A percentile compares a stretch with the other conserved stretches of the same genome.
Conservation (phyloP, 2,888 invertebrate species). For the Heteromyza rotundicornis region DNA sequence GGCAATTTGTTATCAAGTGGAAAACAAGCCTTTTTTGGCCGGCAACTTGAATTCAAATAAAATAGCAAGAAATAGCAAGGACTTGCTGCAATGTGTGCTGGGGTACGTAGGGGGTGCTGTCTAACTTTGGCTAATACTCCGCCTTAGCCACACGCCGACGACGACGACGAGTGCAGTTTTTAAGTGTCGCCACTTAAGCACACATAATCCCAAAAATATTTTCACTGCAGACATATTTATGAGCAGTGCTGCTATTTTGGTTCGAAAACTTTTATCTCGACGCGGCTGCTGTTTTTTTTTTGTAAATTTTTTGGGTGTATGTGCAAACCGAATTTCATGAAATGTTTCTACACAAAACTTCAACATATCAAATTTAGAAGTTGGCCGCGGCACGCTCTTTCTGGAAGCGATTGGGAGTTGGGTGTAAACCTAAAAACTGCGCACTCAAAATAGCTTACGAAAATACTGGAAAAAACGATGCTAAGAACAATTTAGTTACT, state of each 20-base stretch:
- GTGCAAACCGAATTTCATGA: not conserved
- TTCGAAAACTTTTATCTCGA: constrained; percentile 3
- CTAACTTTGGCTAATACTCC: too few species aligned
- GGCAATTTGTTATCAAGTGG: too few species aligned
- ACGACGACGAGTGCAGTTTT: too few species aligned
- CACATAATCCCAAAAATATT: not conserved
- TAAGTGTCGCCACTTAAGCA: not conserved
- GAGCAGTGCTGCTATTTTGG: constrained; percentile 27
- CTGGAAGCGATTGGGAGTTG: too few species aligned
- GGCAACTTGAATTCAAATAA: too few species aligned
- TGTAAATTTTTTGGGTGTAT: not conserved
- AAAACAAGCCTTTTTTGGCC: too few species aligned
- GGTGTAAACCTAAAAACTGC: too few species aligned
- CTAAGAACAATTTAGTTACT: constrained; percentile 26
- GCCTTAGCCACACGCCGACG: too few species aligned
- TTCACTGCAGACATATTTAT: constrained; percentile 45
- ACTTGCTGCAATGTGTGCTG: too few species aligned
- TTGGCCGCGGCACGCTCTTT: too few species aligned
- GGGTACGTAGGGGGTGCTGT: too few species aligned
- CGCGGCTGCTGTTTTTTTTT: not conserved
- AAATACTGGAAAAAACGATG: constrained; percentile 41
- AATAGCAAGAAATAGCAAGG: too few species aligned
- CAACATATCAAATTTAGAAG: constrained; percentile 21
- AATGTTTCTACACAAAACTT: constrained; percentile 1
- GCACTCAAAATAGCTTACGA: constrained; percentile 37